Evolutionary conservation across 2,113 vertebrate genomes (phyloP).

Genomic region (Hippoglossus stenolepis): DNA sequence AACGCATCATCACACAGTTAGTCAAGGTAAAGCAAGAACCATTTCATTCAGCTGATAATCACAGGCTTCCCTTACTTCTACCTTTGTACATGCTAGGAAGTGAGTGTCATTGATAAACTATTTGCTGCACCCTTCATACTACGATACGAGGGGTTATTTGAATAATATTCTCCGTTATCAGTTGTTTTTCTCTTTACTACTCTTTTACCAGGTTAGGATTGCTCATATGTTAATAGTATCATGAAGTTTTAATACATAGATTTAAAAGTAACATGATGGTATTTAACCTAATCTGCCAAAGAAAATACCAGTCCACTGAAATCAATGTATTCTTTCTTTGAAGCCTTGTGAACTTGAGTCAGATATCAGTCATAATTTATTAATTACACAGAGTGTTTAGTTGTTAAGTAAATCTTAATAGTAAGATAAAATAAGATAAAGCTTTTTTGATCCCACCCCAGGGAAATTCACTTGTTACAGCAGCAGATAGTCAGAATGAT

Average conservation of each 20-base stretch:
- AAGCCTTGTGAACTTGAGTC: too few relatives aligned
- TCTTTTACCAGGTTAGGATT: background rate
- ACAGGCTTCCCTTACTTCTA: constrained; percentile 1
- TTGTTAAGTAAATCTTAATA: too few relatives aligned
- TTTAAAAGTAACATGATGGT: background rate
- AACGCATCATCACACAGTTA: constrained; percentile 90
- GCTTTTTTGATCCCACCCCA: too few relatives aligned
- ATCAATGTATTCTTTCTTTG: too few relatives aligned
- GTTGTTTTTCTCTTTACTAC: background rate
- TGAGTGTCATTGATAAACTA: background rate
- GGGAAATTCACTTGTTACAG: too few relatives aligned
- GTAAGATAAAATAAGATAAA: too few relatives aligned
- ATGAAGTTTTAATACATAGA: background rate
- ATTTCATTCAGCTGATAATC: background rate
- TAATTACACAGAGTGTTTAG: too few relatives aligned
- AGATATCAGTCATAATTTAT: too few relatives aligned
- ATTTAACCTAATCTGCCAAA: background rate
- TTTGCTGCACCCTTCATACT: background rate
- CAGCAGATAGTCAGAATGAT: too few relatives aligned
- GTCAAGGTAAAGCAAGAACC: constrained; percentile 86
- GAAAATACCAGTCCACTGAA: background rate
- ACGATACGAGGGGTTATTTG: background rate
- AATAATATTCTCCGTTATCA: background rate
- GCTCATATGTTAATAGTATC: background rate
- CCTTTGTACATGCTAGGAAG: constrained; percentile 12